phyloP scores from a whole-genome alignment of 2,797 vertebrate species.

The Brachyrhaphis roseni region DNA sequence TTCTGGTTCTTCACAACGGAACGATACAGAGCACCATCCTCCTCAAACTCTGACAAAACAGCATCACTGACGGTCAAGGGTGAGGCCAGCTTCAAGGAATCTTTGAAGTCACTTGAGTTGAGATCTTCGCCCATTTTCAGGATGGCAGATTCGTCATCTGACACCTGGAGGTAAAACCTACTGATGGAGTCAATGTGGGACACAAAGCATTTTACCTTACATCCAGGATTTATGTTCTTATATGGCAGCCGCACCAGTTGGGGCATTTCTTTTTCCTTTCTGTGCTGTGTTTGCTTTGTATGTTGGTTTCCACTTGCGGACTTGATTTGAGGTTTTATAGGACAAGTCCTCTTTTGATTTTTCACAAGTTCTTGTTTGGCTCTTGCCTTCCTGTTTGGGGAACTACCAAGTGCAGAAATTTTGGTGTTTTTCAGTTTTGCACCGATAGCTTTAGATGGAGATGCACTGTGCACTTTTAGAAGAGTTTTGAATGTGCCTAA shows the following conservation, averaged over 20 bases:
- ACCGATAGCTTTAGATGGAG: neutral
- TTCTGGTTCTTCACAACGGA: slow-evolving; percentile 77
- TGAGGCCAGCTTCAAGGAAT: slow-evolving; percentile 30
- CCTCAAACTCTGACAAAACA: slow-evolving; percentile 77
- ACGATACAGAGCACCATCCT: slow-evolving; percentile 83
- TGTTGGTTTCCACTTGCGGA: neutral
- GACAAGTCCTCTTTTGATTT: slow-evolving; percentile 5
- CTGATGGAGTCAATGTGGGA: slow-evolving; percentile 74
- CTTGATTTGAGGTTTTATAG: slow-evolving; percentile 8
- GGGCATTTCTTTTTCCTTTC: neutral
- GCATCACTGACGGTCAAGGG: slow-evolving; percentile 74
- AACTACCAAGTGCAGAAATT: neutral
- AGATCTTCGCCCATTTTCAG: slow-evolving; percentile 79
- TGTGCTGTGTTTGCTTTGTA: neutral
- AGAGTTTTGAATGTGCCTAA: neutral
- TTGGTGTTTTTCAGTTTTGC: slow-evolving; percentile 32
- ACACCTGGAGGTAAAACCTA: slow-evolving; percentile 86
- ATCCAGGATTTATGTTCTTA: slow-evolving; percentile 68
- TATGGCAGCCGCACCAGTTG: slow-evolving; percentile 72
- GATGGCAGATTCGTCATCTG: slow-evolving; percentile 81
- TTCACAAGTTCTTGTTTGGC: neutral
- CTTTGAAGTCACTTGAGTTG: slow-evolving; percentile 63
- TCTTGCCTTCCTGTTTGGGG: slow-evolving; percentile 13
- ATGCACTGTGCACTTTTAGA: neutral
- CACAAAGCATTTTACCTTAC: slow-evolving; percentile 72